Evolutionary conservation across 2,888 invertebrate species (phyloP).

Genomic region (Tortrix viridana): DNA sequence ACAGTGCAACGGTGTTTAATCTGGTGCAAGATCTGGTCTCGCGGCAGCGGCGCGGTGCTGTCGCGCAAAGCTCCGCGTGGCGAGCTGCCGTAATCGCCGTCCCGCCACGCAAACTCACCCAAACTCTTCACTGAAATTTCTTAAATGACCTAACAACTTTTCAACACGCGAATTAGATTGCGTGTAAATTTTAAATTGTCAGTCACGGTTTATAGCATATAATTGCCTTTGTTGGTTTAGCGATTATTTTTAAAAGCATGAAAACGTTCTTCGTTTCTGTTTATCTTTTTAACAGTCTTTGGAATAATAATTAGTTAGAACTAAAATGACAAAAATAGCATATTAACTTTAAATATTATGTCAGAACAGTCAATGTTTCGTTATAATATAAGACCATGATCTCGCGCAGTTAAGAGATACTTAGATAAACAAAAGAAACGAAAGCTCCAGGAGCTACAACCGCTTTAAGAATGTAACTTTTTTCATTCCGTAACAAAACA

Average conservation of each 20-base stretch:
- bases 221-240: slow-evolving; percentile 50
- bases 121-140: slow-evolving; percentile 69
- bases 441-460: slow-evolving; percentile 24
- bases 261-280: slow-evolving; percentile 16
- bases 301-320: not conserved
- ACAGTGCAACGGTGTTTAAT: slow-evolving; percentile 60
- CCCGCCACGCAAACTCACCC: slow-evolving; percentile 59
- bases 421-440: slow-evolving; percentile 33
- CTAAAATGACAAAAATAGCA: too few species aligned
- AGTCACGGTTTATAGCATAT: slow-evolving; percentile 62
- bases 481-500: slow-evolving; percentile 59
- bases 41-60: slow-evolving; percentile 61
- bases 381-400: slow-evolving; percentile 13
- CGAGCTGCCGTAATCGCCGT: slow-evolving; percentile 68
- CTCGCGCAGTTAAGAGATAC: not conserved
- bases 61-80: slow-evolving; percentile 66
- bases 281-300: slow-evolving; percentile 8
- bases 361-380: not conserved
- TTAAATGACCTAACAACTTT: slow-evolving; percentile 71
- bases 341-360: not conserved
- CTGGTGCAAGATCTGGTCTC: slow-evolving; percentile 69
- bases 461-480: slow-evolving; percentile 49
- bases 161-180: slow-evolving; percentile 76
- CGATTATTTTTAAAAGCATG: slow-evolving; percentile 33
- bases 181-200: slow-evolving; percentile 73